Evolutionary conservation across 2,113 vertebrate genomes (phyloP).

Genomic region (Fregetta grallaria): DNA sequence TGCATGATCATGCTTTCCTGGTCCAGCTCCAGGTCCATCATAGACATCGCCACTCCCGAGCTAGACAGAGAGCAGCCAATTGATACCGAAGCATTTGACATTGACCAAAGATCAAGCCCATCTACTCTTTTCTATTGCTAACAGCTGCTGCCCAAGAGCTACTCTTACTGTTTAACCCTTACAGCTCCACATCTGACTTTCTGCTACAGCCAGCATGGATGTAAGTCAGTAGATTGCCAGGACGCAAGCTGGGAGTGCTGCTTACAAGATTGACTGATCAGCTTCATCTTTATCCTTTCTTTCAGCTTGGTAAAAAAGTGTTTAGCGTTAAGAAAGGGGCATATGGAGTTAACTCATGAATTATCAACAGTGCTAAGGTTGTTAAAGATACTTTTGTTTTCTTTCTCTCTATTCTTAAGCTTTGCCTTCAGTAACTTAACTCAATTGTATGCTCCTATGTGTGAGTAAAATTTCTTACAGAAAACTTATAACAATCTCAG

Average conservation of each 20-base stretch:
- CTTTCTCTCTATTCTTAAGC: not conserved
- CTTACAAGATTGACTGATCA: not conserved
- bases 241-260: not conserved
- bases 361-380: not conserved
- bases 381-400: not conserved
- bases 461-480: not conserved
- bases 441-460: not conserved
- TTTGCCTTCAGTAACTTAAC: not conserved
- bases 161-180: not conserved
- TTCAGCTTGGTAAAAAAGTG: not conserved
- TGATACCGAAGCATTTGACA: not conserved
- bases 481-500: not conserved
- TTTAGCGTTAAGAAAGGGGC: not conserved
- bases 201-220: not conserved
- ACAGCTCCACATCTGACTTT: not conserved
- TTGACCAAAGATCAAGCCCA: not conserved
- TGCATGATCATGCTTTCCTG: accelerated
- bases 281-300: not conserved
- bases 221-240: not conserved
- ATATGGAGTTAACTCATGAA: not conserved
- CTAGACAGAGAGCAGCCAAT: not conserved
- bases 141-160: not conserved
- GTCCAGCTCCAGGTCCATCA: not conserved
- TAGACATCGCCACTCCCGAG: not conserved
- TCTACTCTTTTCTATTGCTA: not conserved